Evolutionary conservation across 2,113 vertebrate species (phyloP), one percentile per base, ranked within the genome.

Genomic region (Alethe diademata): DNA sequence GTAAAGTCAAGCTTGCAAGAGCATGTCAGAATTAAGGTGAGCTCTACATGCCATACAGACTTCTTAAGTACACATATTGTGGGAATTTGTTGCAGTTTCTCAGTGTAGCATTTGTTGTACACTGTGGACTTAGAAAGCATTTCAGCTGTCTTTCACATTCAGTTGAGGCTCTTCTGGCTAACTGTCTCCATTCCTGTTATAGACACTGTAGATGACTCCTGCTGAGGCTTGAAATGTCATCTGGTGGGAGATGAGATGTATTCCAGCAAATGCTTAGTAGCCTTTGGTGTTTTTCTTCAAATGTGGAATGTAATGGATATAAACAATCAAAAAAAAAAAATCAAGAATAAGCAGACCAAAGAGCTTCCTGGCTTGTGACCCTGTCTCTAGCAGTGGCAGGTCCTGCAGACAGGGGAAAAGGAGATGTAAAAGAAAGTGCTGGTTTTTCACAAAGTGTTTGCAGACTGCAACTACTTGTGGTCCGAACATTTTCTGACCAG

Each of bases 41-140:
- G 7, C 8, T 71, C 7, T 24, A 19, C 2, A 5, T 29, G 58
- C 15, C 38, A 24, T 5, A n/a, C 14, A 60, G 23, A 10, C 14
- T 73, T 45, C n/a, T 18, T 31, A 78, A 78, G 17, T 25, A 53
- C 28, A 40, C 0, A 0, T 18, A 8, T 28, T 61, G 14, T 25
- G 25, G 38, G 28, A 75, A 17, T 38, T 33, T 23, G 6, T 71
- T 82, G 42, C 47, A 53, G 14, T 71, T 78, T 48, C 22, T 74
- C 31, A 57, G 25, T 15, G 35, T 47, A 48, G 29, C 38, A 64
- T 8, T 58, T 62, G 29, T 78, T 60, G 38, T 42, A 26, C 38
- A 7, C 10, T n/a, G 13, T 28, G 47, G 16, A 43, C 24, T 53
- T 48, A 8, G 29, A 62, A 51, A 66, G 36, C 6, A 65, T 48